Percentiles rank a stretch among this genome's conserved stretches.
Conservation (phyloP, 2,797 vertebrate species). For the Steatocranus sp. region DNA sequence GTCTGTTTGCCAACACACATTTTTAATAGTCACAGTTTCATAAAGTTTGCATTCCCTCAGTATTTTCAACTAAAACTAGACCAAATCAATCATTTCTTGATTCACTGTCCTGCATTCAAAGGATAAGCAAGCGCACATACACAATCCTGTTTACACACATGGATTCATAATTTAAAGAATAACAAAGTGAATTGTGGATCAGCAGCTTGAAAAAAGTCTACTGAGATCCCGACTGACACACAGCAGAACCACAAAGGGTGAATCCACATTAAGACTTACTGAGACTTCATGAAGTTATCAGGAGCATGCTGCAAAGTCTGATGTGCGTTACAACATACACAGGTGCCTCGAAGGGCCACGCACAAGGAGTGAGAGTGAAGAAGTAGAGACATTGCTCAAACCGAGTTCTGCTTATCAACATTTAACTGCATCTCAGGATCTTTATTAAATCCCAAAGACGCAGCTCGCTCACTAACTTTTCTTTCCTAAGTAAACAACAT, state of each 20-base stretch:
- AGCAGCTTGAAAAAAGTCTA: not conserved
- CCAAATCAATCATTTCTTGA: rapidly evolving
- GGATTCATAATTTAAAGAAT: not conserved
- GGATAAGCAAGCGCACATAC: not conserved
- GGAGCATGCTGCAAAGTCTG: not conserved
- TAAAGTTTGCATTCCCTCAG: not conserved
- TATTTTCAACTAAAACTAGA: not conserved
- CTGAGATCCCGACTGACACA: not conserved
- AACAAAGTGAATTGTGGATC: not conserved
- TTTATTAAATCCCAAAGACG: not conserved
- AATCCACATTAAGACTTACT: not conserved
- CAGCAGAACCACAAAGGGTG: not conserved
- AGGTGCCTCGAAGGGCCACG: not conserved
- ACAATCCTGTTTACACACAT: not conserved
- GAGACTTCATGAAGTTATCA: not conserved
- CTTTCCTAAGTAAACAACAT: not conserved
- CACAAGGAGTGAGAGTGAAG: not conserved
- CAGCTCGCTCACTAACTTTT: not conserved
- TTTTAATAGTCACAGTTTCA: not conserved
- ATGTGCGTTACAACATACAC: not conserved
- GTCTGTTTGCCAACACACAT: not conserved
- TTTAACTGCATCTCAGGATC: not conserved
- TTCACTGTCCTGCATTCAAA: not conserved
- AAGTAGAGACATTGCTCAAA: rapidly evolving
- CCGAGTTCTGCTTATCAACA: not conserved